Percentiles rank a stretch among this genome's conserved stretches.
phyloP scores from a whole-genome alignment of 2,113 vertebrate genomes.

The Sialia sialis region DNA sequence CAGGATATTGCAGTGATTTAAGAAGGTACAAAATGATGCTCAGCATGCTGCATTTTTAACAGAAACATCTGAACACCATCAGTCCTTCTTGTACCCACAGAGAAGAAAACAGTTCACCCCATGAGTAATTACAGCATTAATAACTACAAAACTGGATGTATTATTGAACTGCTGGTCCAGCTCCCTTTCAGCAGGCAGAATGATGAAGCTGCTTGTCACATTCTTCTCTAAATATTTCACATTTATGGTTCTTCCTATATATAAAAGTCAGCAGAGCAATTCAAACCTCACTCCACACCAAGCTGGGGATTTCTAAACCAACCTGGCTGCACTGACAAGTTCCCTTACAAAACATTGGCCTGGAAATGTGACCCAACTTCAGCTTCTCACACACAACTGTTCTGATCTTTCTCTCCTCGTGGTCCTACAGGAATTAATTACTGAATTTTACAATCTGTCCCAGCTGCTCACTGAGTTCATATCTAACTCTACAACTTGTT shows the following conservation, averaged over 20 bases:
- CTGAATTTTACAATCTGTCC: neutral
- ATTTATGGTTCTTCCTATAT: neutral
- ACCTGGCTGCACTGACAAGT: neutral
- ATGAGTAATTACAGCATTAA: neutral
- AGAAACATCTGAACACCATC: neutral
- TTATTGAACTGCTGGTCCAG: neutral
- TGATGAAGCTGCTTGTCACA: neutral
- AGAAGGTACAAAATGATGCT: neutral
- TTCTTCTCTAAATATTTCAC: neutral
- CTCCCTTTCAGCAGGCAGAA: neutral
- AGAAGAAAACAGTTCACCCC: neutral
- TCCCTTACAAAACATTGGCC: neutral
- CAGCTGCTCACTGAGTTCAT: neutral
- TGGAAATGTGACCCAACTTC: accelerated
- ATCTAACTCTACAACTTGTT: neutral
- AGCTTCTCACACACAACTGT: neutral
- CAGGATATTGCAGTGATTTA: neutral
- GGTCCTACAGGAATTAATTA: neutral
- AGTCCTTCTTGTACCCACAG: neutral
- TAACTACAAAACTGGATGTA: neutral
- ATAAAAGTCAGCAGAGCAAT: neutral
- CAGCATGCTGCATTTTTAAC: neutral
- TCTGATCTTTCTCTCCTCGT: accelerated
- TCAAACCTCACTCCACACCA: neutral
- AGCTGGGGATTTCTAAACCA: neutral